Percentiles rank a stretch among this genome's conserved stretches.
These are phyloP conservation scores for Caradrina clavipalpis DNA, from an alignment of 2,888 invertebrate species.

Conservation along the genomic window DNA sequence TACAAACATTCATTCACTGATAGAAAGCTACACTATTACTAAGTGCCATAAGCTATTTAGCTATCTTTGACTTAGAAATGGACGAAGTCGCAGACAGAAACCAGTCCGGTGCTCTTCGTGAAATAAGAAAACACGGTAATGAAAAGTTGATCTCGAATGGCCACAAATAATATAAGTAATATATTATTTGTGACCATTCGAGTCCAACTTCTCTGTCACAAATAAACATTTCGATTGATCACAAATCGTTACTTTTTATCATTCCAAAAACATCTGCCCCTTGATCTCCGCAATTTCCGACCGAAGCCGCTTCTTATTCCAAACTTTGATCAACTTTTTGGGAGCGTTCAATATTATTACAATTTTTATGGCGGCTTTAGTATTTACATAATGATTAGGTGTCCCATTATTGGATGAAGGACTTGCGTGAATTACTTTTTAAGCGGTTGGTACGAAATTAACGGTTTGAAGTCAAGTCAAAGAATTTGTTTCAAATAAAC, in stretches of 20 bases:
- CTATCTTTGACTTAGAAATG: too few relatives aligned
- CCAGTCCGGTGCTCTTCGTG: background rate
- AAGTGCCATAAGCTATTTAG: too few relatives aligned
- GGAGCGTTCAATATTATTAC: conserved; percentile 51
- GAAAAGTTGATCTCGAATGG: too few relatives aligned
- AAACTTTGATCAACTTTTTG: conserved; percentile 56
- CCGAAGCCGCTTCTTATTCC: conserved; percentile 53
- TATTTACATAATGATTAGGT: conserved; percentile 44
- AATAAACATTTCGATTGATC: conserved; percentile 50
- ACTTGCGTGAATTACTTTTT: conserved; percentile 2
- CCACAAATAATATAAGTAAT: too few relatives aligned
- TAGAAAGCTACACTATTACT: too few relatives aligned
- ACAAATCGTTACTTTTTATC: conserved; percentile 61
- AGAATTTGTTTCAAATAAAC: too few relatives aligned
- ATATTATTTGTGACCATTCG: conserved; percentile 24
- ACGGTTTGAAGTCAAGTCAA: background rate
- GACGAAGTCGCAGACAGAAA: too few relatives aligned
- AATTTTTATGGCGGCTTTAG: conserved; percentile 49
- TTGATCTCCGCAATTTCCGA: conserved; percentile 61
- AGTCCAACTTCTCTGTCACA: conserved; percentile 5
- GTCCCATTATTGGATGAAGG: background rate
- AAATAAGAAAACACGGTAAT: background rate
- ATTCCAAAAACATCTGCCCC: conserved; percentile 62
- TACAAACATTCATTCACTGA: too few relatives aligned
- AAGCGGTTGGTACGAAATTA: background rate